Evolutionary conservation across 2,888 invertebrate species (phyloP).

Genomic region (Diaprepes abbreviatus): DNA sequence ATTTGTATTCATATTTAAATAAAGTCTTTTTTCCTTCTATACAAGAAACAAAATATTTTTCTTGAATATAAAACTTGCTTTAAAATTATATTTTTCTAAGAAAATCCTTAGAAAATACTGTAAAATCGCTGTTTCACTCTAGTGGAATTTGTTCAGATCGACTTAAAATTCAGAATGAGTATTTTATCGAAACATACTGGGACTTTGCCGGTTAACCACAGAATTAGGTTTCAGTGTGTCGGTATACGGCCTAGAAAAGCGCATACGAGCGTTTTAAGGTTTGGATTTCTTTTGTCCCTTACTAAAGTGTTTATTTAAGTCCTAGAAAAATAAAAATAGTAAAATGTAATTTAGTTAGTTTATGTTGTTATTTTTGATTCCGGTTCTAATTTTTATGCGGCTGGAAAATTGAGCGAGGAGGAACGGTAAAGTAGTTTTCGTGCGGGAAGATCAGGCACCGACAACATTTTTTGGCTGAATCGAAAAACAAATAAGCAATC

Average conservation of each 20-base stretch:
- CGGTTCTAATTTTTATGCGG: too few relatives aligned
- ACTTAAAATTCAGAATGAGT: slow-evolving; percentile 41
- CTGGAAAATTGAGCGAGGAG: too few relatives aligned
- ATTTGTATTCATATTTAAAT: too few relatives aligned
- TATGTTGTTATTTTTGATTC: too few relatives aligned
- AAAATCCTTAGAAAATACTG: slow-evolving; percentile 14
- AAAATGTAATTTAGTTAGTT: too few relatives aligned
- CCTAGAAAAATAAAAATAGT: not conserved
- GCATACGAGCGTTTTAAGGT: slow-evolving; percentile 11
- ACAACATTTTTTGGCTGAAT: too few relatives aligned
- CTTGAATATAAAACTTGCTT: not conserved
- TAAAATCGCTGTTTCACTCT: slow-evolving; percentile 23
- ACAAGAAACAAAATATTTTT: not conserved
- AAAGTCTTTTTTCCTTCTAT: too few relatives aligned
- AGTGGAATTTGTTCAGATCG: slow-evolving; percentile 17
- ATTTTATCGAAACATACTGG: slow-evolving; percentile 46
- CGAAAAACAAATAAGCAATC: too few relatives aligned
- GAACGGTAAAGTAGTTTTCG: too few relatives aligned
- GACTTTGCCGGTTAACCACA: slow-evolving; percentile 30
- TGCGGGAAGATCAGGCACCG: too few relatives aligned
- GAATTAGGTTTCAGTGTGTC: slow-evolving; percentile 40
- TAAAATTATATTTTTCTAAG: not conserved
- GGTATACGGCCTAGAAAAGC: slow-evolving; percentile 25
- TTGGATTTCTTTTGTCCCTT: not conserved
- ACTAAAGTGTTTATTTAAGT: not conserved